Percentiles rank a stretch among this genome's conserved stretches.
Evolutionary conservation across 2,888 invertebrate genomes (phyloP).

Genomic region (Pycnomerus fuliginosus): DNA sequence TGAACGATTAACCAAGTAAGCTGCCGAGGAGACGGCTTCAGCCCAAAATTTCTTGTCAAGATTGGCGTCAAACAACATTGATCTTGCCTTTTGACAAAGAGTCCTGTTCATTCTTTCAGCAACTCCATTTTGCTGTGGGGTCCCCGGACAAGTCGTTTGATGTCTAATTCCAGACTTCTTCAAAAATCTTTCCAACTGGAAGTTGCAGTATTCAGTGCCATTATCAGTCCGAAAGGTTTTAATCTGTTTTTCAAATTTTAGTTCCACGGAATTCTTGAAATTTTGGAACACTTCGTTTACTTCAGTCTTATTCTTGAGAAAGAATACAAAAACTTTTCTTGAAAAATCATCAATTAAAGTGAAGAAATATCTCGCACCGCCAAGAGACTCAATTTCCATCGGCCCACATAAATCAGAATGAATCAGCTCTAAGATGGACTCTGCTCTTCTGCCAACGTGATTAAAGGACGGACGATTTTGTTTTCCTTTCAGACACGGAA

Average conservation of each 20-base stretch:
- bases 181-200: too few relatives aligned
- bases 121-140: too few relatives aligned
- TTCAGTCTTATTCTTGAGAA: constrained; percentile 43
- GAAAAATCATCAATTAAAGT: constrained; percentile 44
- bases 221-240: constrained; percentile 31
- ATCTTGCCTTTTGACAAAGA: too few relatives aligned
- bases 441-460: constrained; percentile 18
- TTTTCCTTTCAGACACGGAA: constrained; percentile 32
- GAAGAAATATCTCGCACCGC: constrained; percentile 43
- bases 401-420: constrained; percentile 46
- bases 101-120: too few relatives aligned
- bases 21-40: too few relatives aligned
- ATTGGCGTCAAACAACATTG: too few relatives aligned
- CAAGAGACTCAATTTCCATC: constrained; percentile 41
- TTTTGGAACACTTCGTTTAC: constrained; percentile 31
- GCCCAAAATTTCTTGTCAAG: too few relatives aligned
- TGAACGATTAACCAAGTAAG: too few relatives aligned
- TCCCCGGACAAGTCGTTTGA: too few relatives aligned
- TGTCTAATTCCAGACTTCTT: too few relatives aligned
- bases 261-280: constrained; percentile 36
- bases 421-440: constrained; percentile 36
- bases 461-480: constrained; percentile 34
- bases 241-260: constrained; percentile 28
- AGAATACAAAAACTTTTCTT: constrained; percentile 33
- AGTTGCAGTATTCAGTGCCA: too few relatives aligned